Evolutionary conservation across 2,797 vertebrate genomes (phyloP), one percentile per base, ranked within the genome.

Genomic region (Tenualosa thibaudeaui): DNA sequence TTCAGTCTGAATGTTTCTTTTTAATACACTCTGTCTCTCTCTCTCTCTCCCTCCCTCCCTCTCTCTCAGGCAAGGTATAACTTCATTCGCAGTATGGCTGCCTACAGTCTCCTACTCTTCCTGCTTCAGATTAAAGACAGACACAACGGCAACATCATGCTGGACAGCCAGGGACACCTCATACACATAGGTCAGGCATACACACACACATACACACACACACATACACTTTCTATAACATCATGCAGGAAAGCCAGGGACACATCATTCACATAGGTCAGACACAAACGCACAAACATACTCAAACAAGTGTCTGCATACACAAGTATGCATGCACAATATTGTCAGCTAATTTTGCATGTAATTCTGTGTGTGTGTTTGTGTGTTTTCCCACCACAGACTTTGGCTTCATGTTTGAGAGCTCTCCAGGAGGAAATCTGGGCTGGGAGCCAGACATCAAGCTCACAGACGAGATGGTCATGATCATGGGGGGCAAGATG

Each of bases 401-500:
- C 93, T 99, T 99, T 19, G 98, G 98, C 91, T 99, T 99, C 95
- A 99, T 99, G 98, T 99, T 99, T 82, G 98, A 99, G 93, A 99
- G 98, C 89, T 99, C 98, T 2, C 98, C 98, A 0, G 98, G 98
- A 0, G 98, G 98, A 5, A 99, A 99, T 92, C 94, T 99, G 83
- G 98, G 98, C 90, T 99, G 98, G 98, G 98, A 99, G 90, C 98
- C 98, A 0, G 98, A 99, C 93, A 99, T 99, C 92, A 99, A 99
- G 91, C 95, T 99, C 91, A 99, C 98, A 0, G 98, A 99, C 0
- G 98, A 99, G 93, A 99, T 99, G 98, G 98, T 99, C 94, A 99
- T 99, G 98, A 99, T 99, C 91, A 99, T 99, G 98, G 98, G 98
- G 1, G 97, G 98, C 53, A 99, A 99, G 92, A 99, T 99, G 97